Evolutionary conservation across 2,113 vertebrate genomes (phyloP), one percentile per base, ranked within the genome.

Genomic region (Telmatochromis brichardi): DNA sequence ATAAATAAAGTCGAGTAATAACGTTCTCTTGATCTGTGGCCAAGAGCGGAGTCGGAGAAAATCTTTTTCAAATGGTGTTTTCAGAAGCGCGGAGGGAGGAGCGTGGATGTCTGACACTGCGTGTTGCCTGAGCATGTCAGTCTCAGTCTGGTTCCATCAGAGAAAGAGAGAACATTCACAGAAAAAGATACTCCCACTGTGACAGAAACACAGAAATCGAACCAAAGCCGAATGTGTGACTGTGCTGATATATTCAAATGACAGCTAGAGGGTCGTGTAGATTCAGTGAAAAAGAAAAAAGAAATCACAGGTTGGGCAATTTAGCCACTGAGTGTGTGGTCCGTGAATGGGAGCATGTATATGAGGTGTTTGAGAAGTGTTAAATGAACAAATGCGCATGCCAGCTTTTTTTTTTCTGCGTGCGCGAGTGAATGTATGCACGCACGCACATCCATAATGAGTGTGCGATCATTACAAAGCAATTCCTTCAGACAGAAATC

Each of bases 401-500:
- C 82, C 85, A 91, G 84, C 37, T 55, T 83, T 79, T 78, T 79
- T 78, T 15, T 37, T 2, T 57, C 45, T 79, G 50, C 80, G 82
- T 45, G 81, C 19, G 33, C 1, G 60, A 4, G 23, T 82, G 51
- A 65, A 55, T 37, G 68, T 23, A 63, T 11, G 53, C 65, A 78
- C 33, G 42, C 63, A 60, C 85, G 81, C 83, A 54, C 79, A 86
- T 86, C 89, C 93, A 94, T 92, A 94, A 94, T 94, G 92, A 94
- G 91, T 80, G 88, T 93, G 89, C 90, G 93, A 96, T 96, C 95
- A 95, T 97, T 95, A 95, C 95, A 95, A 95, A 96, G 95, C 94
- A 94, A 96, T 96, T 97, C 94, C 94, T 92, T 95, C 93, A 94
- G 95, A 96, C 95, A 96, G 96, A 96, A 95, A 96, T 97, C 96